Evolutionary conservation across 1,140 invertebrate species (phyloP), one percentile per base, ranked within the genome.

Genomic region (Mylabris phalerata): DNA sequence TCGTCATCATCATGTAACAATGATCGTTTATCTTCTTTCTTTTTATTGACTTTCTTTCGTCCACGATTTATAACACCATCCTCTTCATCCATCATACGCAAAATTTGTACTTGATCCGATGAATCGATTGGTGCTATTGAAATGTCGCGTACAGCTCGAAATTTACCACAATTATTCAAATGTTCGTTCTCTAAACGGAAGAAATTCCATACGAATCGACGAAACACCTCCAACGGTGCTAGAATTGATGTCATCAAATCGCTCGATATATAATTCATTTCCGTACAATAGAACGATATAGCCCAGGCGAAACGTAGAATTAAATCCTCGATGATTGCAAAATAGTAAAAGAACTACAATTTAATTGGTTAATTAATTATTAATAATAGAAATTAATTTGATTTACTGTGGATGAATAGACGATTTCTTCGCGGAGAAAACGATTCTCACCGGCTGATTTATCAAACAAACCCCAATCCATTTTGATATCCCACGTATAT

Each of bases 381-480:
- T 24, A 44, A 54, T 19, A 19, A 13, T 6, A 2, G 19, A 1
- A 7, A 13, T 13, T 50, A 3, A 4, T 9, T 3, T 1, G 41
- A 19, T 19, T 78, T 64, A 84, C 82, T 65, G 79, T 81, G n/a
- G 84, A 85, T 19, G 84, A 86, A 68, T 89, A 90, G 4, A 90
- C 87, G 42, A 88, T 84, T 73, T 90, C 87, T 71, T 90, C 88
- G 10, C 88, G 72, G 1, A 90, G 77, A 66, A 89, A 84, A 62
- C 76, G 83, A 75, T 95, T 93, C 75, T 96, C 90, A 25, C 87
- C 85, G 9, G 90, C 86, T 54, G 86, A 86, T 57, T 83, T 86
- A 71, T 95, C 93, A 60, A 98, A 87, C n/a, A 98, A 77, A 9
- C 96, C 95, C 95, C 95, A 98, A 82, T 98, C 95, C 92, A 98